Evolutionary conservation across 1,140 invertebrate genomes (phyloP).

Genomic region (Holcopasites calliopsidis): DNA sequence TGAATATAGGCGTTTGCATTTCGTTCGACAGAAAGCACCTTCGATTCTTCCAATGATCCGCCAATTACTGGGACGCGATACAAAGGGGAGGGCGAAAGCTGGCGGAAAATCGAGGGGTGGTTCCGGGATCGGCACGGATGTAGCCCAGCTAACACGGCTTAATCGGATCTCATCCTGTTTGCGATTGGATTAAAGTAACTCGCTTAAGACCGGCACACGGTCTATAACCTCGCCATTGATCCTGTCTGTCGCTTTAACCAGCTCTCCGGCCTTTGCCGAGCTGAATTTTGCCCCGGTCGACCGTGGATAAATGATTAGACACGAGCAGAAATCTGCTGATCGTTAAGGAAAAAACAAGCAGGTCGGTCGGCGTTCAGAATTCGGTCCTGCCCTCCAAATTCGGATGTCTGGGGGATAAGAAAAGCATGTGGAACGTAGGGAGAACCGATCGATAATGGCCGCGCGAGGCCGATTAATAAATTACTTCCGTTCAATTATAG

Average conservation of each 20-base stretch:
- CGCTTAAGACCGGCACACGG: constrained; percentile 58
- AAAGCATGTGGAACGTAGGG: neutral
- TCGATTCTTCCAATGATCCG: too few species aligned
- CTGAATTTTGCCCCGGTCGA: constrained; percentile 51
- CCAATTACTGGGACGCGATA: neutral
- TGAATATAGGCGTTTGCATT: too few species aligned
- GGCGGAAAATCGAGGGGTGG: constrained; percentile 2
- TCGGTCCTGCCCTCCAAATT: too few species aligned
- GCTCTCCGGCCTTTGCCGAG: constrained; percentile 41
- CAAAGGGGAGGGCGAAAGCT: neutral
- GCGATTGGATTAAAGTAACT: constrained; percentile 66
- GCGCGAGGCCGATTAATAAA: constrained; percentile 64
- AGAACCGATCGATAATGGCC: constrained; percentile 49
- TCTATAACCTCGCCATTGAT: constrained; percentile 64
- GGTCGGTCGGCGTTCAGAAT: too few species aligned
- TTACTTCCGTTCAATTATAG: constrained; percentile 68
- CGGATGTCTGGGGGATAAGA: neutral
- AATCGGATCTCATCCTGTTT: constrained; percentile 65
- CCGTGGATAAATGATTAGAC: constrained; percentile 20
- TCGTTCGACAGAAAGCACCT: too few species aligned
- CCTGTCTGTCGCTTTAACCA: constrained; percentile 32
- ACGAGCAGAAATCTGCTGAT: too few species aligned
- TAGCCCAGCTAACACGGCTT: constrained; percentile 62
- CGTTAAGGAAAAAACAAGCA: too few species aligned
- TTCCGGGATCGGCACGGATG: constrained; percentile 55